phyloP scores from a whole-genome alignment of 2,113 vertebrate species.

The Diphyllodes magnificus region DNA sequence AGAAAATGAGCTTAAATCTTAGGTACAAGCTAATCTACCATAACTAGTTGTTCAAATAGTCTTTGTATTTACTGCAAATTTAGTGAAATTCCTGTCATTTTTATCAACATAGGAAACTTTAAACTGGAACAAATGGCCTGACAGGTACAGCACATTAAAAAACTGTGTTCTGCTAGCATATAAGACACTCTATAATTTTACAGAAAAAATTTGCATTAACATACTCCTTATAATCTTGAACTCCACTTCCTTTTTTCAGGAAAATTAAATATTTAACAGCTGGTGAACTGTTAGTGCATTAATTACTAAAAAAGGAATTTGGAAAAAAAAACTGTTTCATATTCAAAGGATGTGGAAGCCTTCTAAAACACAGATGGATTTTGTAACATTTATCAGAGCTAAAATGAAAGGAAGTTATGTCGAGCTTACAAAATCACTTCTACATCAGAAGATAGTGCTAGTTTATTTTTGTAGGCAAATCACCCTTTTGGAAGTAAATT shows the following conservation, averaged over 20 bases:
- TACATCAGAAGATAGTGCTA: neutral
- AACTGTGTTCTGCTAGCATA: neutral
- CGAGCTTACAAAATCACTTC: neutral
- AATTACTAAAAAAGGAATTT: neutral
- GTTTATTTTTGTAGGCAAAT: neutral
- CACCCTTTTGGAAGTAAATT: neutral
- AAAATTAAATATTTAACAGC: neutral
- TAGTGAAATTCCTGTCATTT: neutral
- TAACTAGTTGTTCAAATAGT: neutral
- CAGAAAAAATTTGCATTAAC: neutral
- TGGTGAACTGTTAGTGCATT: neutral
- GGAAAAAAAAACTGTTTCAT: neutral
- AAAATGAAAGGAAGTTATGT: neutral
- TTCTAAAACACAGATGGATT: neutral
- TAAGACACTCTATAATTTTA: neutral
- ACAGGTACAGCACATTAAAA: neutral
- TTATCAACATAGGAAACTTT: neutral
- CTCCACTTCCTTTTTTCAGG: neutral
- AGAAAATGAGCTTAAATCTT: neutral
- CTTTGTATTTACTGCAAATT: neutral
- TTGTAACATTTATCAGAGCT: neutral
- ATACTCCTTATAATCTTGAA: neutral
- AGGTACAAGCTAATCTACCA: neutral
- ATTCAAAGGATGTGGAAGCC: neutral
- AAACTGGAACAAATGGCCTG: neutral